These are phyloP conservation scores for Isotomurus palustris DNA, from an alignment of 2,888 invertebrate species.

Conservation along the genomic window DNA sequence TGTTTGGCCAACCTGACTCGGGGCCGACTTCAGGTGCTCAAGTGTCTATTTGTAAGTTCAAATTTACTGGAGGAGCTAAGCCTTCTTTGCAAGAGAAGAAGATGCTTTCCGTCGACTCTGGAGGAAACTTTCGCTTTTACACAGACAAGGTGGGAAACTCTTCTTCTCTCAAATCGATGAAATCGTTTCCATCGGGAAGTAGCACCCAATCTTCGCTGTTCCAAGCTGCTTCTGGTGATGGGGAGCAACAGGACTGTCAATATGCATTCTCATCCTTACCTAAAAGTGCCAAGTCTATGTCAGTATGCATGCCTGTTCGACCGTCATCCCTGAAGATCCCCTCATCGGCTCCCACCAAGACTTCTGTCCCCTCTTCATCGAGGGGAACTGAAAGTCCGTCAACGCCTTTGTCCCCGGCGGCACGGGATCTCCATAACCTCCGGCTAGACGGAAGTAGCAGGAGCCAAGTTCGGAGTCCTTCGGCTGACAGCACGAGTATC, in stretches of 20 bases:
- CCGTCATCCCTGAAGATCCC: background rate
- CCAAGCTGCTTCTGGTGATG: background rate
- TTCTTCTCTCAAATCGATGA: conserved; percentile 1
- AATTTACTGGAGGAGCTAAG: conserved; percentile 85
- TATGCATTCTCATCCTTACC: conserved; percentile 35
- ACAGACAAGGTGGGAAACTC: conserved; percentile 26
- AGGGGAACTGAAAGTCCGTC: background rate
- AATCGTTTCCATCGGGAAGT: background rate
- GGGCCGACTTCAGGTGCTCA: conserved; percentile 55
- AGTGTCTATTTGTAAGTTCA: conserved; percentile 87
- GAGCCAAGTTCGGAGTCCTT: conserved; percentile 4
- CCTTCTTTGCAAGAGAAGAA: conserved; percentile 86
- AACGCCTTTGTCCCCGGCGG: background rate
- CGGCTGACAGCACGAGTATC: conserved; percentile 20
- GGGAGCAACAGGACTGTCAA: conserved; percentile 18
- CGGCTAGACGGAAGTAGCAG: background rate
- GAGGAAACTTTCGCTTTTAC: conserved; percentile 81
- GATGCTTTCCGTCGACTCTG: conserved; percentile 83
- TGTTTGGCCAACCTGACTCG: conserved; percentile 68
- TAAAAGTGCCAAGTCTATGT: conserved; percentile 45
- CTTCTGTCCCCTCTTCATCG: conserved; percentile 6
- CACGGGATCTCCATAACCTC: conserved; percentile 7
- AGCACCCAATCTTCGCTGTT: background rate
- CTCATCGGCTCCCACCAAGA: background rate
- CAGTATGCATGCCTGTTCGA: conserved; percentile 41